Conservation (phyloP, 2,113 vertebrate genomes). For the Bos indicus region DNA sequence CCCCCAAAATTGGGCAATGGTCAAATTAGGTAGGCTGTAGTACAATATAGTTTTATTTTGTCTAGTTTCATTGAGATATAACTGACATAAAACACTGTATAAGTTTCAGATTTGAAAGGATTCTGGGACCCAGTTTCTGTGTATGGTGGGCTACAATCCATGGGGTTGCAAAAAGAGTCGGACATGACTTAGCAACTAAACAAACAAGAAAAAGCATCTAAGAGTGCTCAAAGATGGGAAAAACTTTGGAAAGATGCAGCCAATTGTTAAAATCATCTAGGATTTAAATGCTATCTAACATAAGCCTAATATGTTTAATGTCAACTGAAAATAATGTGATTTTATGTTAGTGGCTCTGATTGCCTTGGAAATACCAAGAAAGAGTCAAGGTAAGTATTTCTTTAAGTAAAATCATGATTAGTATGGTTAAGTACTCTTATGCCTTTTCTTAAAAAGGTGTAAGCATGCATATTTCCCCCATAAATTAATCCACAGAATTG, state of each 20-base stretch:
- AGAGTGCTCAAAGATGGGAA: neutral
- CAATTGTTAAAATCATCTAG: neutral
- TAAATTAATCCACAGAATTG: neutral
- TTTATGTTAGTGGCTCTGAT: constrained; percentile 7
- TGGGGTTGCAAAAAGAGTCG: neutral
- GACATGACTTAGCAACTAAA: neutral
- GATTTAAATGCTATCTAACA: constrained; percentile 41
- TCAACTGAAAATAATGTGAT: constrained; percentile 48
- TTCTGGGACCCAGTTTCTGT: neutral
- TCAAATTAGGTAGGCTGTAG: neutral
- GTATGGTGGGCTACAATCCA: neutral
- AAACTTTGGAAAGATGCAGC: neutral
- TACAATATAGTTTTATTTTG: neutral
- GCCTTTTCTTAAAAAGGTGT: neutral
- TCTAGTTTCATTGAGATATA: neutral
- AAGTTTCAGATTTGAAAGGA: neutral
- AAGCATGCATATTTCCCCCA: neutral
- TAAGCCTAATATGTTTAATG: constrained; percentile 16
- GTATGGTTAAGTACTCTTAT: neutral
- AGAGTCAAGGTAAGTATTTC: neutral
- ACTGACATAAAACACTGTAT: neutral
- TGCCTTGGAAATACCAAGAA: constrained; percentile 27
- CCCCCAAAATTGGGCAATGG: neutral
- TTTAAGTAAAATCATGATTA: constrained; percentile 10
- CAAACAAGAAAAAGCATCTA: neutral